Evolutionary conservation across 1,140 invertebrate genomes (phyloP), one percentile per base, ranked within the genome.

Genomic region (Phortica variegata): DNA sequence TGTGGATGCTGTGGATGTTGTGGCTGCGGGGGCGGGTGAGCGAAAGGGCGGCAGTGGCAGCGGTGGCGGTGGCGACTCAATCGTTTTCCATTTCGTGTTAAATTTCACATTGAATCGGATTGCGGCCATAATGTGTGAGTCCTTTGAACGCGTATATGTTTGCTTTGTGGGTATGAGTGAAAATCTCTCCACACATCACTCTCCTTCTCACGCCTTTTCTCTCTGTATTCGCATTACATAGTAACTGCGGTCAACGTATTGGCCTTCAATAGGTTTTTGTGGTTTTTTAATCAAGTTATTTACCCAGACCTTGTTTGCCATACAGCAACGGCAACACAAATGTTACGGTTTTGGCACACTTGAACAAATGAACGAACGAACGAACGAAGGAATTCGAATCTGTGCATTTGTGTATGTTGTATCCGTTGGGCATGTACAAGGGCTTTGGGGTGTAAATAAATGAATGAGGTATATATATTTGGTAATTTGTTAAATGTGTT

Each of bases 221-320:
- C 20, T 4, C n/a, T 20, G 19, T 17, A 19, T 17, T 38, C 10
- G 10, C 43, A 44, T 44, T 5, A 23, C 34, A 32, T 23, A 47
- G n/a, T 52, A 36, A 43, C 16, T 56, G 54, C 42, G 54, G 54
- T 45, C 42, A 53, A 45, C 44, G 49, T 41, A 52, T 40, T 60
- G 56, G 51, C 50, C 50, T 56, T 60, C 63, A 56, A 66, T 66
- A 63, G 63, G 63, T 66, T 66, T 66, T 60, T 66, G 63, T 63
- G 63, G 63, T 66, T 66, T 66, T 66, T 66, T 66, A 68, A 66
- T 66, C 63, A 66, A 66, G 63, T 66, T 66, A 63, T 66, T 66
- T 66, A 49, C 54, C 41, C 54, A 52, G 37, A 44, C 37, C 47
- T 49, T n/a, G n/a, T n/a, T n/a, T n/a, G n/a, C n/a, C n/a, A n/a